Evolutionary conservation across 1,140 invertebrate genomes (phyloP), one percentile per base, ranked within the genome.

Genomic region (Drosophila ironensis): DNA sequence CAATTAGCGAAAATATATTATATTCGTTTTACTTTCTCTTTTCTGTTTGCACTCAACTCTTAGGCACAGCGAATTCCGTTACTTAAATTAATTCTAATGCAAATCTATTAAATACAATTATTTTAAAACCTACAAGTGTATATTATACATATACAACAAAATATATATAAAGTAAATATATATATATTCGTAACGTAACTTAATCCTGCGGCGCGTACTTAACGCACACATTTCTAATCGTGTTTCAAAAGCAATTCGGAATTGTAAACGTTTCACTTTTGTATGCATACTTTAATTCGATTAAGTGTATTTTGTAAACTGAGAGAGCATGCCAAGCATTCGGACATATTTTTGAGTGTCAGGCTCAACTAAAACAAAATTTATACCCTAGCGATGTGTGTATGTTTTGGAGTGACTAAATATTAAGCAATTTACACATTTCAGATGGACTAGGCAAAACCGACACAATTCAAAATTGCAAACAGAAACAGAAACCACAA

Each of bases 291-390:
- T 37, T 40, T 30, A 51, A n/a, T 61, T 72, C 40, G 33, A 38
- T 17, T 59, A 82, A 72, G 41, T 71, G 37, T 48, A 71, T 42
- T 70, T 27, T 73, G 25, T 77, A 81, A 54, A 75, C 1, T 11
- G 28, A 27, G 30, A 69, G 24, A 72, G 51, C 74, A 74, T 84
- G 80, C 80, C 60, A 74, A 84, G 80, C 80, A 84, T 84, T 84
- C 78, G 64, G 80, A 84, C 63, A 78, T 84, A 78, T 82, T 73
- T 71, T 84, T 71, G 50, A 73, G 78, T 77, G 75, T 78, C 59
- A 35, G 54, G 67, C 70, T 56, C 75, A 69, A 47, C 30, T 56
- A 73, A 66, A 67, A 73, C 37, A 51, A 63, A 51, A 48, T 24
- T 54, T 35, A 59, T 22, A 20, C 46, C 7, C 1, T 14, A 54